These are phyloP conservation scores for Drosophila seguyi DNA, from an alignment of 1,140 invertebrate genomes.

Conservation along the genomic window DNA sequence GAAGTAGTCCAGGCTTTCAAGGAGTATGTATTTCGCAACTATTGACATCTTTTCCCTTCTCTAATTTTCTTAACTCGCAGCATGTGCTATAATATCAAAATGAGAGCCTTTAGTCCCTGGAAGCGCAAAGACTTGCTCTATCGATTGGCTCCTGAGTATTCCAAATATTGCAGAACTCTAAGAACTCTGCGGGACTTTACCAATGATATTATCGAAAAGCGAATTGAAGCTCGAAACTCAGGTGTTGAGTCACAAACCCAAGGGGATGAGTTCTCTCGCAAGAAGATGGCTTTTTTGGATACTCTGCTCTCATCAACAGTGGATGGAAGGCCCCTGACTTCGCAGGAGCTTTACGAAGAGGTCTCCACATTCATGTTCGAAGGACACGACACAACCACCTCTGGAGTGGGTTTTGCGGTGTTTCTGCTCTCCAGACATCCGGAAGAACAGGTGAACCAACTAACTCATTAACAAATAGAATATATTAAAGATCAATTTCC, in stretches of 20 bases:
- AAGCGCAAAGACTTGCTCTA: constrained; percentile 55
- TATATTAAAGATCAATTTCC: not conserved
- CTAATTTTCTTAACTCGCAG: constrained; percentile 14
- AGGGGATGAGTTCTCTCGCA: constrained; percentile 54
- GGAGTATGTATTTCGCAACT: constrained; percentile 37
- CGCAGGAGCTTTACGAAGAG: constrained; percentile 89
- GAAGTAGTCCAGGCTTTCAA: constrained; percentile 73
- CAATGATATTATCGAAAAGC: constrained; percentile 72
- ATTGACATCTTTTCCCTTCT: not conserved
- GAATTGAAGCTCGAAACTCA: constrained; percentile 41
- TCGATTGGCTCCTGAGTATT: constrained; percentile 54
- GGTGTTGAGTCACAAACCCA: not conserved
- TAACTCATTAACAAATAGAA: not conserved
- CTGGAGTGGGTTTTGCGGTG: constrained; percentile 79
- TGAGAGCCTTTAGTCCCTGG: constrained; percentile 64
- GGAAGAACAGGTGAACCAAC: constrained; percentile 71
- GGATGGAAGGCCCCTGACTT: constrained; percentile 87
- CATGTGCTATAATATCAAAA: constrained; percentile 68
- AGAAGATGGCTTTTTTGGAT: constrained; percentile 78
- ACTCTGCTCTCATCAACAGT: constrained; percentile 81
- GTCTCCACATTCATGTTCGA: constrained; percentile 92
- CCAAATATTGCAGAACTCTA: constrained; percentile 33
- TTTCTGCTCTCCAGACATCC: constrained; percentile 77
- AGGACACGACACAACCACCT: constrained; percentile 86
- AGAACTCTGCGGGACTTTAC: constrained; percentile 71